phyloP scores from a whole-genome alignment of 2,888 invertebrate genomes.

The Drosophila limbata region DNA sequence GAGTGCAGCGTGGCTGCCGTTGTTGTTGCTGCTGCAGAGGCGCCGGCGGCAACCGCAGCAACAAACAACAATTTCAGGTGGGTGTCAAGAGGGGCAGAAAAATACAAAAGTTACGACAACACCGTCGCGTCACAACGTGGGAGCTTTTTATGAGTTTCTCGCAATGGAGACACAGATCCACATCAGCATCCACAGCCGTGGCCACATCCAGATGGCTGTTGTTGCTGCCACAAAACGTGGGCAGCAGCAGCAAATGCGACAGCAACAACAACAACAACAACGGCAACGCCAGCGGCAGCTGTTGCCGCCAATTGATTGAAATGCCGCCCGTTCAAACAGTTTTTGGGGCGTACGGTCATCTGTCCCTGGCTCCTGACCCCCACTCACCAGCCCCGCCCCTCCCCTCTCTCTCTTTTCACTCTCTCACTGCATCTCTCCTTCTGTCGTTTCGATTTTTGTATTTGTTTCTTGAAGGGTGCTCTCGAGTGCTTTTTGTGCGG shows the following conservation, averaged over 20 bases:
- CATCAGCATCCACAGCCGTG: constrained; percentile 33
- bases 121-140: constrained; percentile 71
- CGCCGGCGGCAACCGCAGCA: constrained; percentile 60
- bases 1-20: constrained; percentile 21
- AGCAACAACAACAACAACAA: constrained; percentile 20
- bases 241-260: constrained; percentile 39
- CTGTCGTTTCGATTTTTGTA: constrained; percentile 42
- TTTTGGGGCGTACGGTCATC: constrained; percentile 30
- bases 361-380: constrained; percentile 36
- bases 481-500: constrained; percentile 61
- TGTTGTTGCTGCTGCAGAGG: constrained; percentile 51
- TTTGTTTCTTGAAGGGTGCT: constrained; percentile 74
- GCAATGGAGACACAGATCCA: constrained; percentile 43
- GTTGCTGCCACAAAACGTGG: constrained; percentile 69
- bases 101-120: constrained; percentile 66
- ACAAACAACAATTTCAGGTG: constrained; percentile 48
- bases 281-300: constrained; percentile 65
- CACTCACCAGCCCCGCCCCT: not conserved
- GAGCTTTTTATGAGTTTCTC: constrained; percentile 77
- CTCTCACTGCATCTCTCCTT: not conserved
- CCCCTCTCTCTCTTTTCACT: not conserved
- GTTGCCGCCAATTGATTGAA: constrained; percentile 82
- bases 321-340: constrained; percentile 68
- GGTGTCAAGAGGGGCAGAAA: constrained; percentile 30
- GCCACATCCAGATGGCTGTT: constrained; percentile 51